phyloP scores from a whole-genome alignment of 2,113 vertebrate genomes.

The Hydrochoerus hydrochaeris region DNA sequence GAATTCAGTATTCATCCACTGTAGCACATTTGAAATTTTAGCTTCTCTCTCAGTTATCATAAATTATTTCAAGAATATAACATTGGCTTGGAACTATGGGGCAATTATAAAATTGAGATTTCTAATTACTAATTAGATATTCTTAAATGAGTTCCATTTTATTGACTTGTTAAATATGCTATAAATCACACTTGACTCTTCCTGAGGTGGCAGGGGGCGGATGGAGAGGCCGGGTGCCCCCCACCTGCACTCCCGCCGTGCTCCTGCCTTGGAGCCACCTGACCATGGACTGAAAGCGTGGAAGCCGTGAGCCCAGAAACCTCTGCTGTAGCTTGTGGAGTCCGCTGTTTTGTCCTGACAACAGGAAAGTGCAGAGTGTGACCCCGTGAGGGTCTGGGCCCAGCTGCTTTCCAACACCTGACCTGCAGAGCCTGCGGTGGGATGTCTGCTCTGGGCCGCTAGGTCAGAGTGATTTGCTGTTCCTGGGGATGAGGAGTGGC shows the following conservation, averaged over 20 bases:
- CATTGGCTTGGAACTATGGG: neutral
- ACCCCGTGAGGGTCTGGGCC: too few relatives aligned
- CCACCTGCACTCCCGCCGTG: neutral
- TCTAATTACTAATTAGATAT: neutral
- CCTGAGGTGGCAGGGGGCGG: neutral
- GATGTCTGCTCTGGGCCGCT: too few relatives aligned
- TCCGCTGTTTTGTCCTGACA: too few relatives aligned
- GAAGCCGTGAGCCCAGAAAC: too few relatives aligned
- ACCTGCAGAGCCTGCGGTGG: too few relatives aligned
- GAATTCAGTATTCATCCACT: neutral
- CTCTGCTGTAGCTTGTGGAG: too few relatives aligned
- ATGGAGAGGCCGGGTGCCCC: neutral
- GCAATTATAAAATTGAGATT: constrained; percentile 8
- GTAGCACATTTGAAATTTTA: neutral
- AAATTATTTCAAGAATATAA: neutral
- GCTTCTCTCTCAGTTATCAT: neutral
- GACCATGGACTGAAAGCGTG: too few relatives aligned
- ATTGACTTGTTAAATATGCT: neutral
- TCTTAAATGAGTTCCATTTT: neutral
- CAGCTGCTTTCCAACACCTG: too few relatives aligned
- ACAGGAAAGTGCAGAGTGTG: too few relatives aligned
- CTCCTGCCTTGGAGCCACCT: neutral
- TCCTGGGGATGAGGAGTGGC: too few relatives aligned
- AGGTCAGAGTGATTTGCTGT: too few relatives aligned
- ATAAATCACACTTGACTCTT: neutral